phyloP scores from a whole-genome alignment of 2,797 vertebrate species.

The Urosaurus nigricauda region DNA sequence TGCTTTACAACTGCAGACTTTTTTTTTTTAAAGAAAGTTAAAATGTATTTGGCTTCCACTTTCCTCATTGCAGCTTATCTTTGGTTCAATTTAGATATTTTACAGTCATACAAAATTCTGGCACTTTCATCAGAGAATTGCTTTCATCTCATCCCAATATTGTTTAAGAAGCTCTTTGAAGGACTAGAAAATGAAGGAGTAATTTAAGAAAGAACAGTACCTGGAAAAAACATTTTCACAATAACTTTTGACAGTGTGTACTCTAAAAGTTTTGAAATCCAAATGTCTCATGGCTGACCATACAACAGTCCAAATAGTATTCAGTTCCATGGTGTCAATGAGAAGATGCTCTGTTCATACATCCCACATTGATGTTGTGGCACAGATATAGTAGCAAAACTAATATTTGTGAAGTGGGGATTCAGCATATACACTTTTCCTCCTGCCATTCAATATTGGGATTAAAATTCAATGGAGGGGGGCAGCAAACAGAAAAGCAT shows the following conservation, averaged over 20 bases:
- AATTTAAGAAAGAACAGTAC: conserved; percentile 66
- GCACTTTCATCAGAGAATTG: conserved; percentile 55
- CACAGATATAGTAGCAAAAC: neutral
- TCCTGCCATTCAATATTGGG: conserved; percentile 27
- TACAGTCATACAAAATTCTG: conserved; percentile 39
- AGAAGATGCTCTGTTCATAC: conserved; percentile 43
- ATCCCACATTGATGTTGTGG: conserved; percentile 3
- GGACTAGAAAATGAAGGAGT: conserved; percentile 46
- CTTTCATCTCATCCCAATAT: conserved; percentile 53
- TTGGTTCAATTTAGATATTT: conserved; percentile 51
- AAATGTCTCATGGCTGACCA: conserved; percentile 33
- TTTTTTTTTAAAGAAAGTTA: conserved; percentile 41
- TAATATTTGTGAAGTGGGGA: neutral
- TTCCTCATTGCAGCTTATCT: conserved; percentile 53
- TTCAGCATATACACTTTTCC: neutral
- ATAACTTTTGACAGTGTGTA: conserved; percentile 39
- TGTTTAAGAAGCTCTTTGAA: conserved; percentile 50
- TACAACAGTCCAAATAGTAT: conserved; percentile 33
- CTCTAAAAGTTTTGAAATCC: conserved; percentile 59
- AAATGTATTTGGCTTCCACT: conserved; percentile 50
- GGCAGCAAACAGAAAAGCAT: conserved; percentile 19
- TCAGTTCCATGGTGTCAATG: conserved; percentile 45
- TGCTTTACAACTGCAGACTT: neutral
- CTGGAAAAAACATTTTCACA: conserved; percentile 48
- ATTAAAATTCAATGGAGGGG: conserved; percentile 35